Evolutionary conservation across 2,797 vertebrate genomes (phyloP), one percentile per base, ranked within the genome.

Genomic region (Galaxias olidus): DNA sequence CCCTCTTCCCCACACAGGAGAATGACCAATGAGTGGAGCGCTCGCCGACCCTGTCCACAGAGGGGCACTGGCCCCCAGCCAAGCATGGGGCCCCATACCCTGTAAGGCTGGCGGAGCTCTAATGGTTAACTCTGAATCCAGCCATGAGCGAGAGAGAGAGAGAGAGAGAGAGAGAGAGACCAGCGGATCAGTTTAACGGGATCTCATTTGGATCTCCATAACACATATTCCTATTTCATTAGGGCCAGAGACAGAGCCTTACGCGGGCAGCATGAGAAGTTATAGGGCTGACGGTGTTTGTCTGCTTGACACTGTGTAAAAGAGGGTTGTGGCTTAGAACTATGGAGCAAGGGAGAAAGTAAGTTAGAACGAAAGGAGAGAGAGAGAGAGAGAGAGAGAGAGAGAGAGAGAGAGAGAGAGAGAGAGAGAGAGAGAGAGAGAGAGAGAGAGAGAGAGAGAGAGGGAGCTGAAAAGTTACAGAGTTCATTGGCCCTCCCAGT

Each of bases 281-380:
- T 87, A 84, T 69, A 69, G 84, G 82, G 79, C 79, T 86, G 86
- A 86, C 73, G 74, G 84, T 88, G 86, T 90, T 89, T 80, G 82
- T 85, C 85, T 86, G 83, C 74, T 78, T 87, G 85, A 90, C 87
- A 87, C 85, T 68, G 83, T 84, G 81, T 89, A 87, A 89, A 88
- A 89, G 60, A 80, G 80, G 77, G 84, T 84, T 80, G 74, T 55
- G 68, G 59, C 66, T 72, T 58, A 19, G 64, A 57, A n/a, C 49
- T 43, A 65, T 13, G 54, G 63, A 71, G 51, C 63, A 59, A 55
- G 11, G 66, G 40, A 66, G n/a, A 59, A 17, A 48, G 50, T 8
- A n/a, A 61, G 8, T 20, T 12, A 47, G 63, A 61, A 41, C 49
- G 44, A 55, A 15, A 52, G 20, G 4, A 14, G n/a, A 42, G 19